A percentile compares a stretch with the other conserved stretches of the same genome.
phyloP scores from a whole-genome alignment of 2,797 vertebrate species.

The Gouania willdenowi region DNA sequence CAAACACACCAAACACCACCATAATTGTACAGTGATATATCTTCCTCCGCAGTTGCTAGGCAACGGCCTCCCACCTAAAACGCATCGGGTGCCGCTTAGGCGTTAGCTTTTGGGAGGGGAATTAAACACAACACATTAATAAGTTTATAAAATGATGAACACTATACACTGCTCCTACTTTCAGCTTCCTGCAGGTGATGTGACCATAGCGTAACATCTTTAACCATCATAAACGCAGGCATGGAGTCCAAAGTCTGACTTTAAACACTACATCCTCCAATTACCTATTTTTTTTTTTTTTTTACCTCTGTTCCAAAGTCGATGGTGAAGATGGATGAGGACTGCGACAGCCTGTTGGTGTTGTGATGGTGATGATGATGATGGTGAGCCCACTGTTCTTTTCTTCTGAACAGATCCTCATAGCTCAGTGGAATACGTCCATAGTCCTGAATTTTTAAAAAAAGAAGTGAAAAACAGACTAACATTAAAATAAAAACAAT shows the following conservation, averaged over 20 bases:
- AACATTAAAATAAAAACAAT: neutral
- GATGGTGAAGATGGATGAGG: constrained; percentile 89
- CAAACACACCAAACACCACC: constrained; percentile 33
- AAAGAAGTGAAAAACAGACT: neutral
- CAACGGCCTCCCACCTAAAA: constrained; percentile 74
- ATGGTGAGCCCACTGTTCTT: constrained; percentile 87
- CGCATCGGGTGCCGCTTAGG: constrained; percentile 46
- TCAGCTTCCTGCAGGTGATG: neutral
- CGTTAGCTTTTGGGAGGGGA: constrained; percentile 24
- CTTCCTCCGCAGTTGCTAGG: constrained; percentile 72
- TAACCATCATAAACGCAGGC: too few species aligned
- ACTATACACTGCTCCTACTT: neutral
- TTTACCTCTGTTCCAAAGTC: constrained; percentile 88
- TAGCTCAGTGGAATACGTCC: constrained; percentile 76
- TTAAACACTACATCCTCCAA: too few species aligned
- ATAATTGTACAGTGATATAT: constrained; percentile 50
- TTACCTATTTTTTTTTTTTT: constrained; percentile 1
- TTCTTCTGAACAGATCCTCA: constrained; percentile 87
- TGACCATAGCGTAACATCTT: too few species aligned
- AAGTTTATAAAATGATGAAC: constrained; percentile 17
- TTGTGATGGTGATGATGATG: constrained; percentile 78
- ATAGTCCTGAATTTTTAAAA: constrained; percentile 62
- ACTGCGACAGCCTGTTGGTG: constrained; percentile 83
- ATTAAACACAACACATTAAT: constrained; percentile 32
- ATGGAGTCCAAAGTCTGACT: too few species aligned